phyloP scores from a whole-genome alignment of 1,140 invertebrate genomes.

The Helicorthomorpha holstii region DNA sequence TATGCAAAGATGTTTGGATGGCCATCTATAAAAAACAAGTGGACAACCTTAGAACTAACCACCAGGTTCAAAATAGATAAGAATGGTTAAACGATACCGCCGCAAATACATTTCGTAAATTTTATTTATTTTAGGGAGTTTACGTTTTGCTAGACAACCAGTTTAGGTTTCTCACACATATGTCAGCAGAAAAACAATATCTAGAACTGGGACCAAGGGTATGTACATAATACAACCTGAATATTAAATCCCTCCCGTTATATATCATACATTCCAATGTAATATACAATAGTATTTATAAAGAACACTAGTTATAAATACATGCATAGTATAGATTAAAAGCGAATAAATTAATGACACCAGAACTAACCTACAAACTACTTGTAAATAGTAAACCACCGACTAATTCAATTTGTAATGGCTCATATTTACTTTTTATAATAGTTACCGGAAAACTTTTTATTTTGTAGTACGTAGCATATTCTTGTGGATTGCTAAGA shows the following conservation, averaged over 20 bases:
- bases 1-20: slow-evolving; percentile 98
- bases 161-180: slow-evolving; percentile 73
- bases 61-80: slow-evolving; percentile 49
- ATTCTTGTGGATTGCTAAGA: slow-evolving; percentile 86
- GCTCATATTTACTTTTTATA: slow-evolving; percentile 2
- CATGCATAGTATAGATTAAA: no score
- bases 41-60: slow-evolving; percentile 95
- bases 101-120: background rate
- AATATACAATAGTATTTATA: no score
- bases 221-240: slow-evolving; percentile 15
- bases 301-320: no score
- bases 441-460: slow-evolving; percentile 7
- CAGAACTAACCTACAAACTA: no score
- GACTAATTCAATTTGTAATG: no score
- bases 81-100: background rate
- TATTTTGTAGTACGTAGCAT: slow-evolving; percentile 63
- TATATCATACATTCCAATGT: no score
- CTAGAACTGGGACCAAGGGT: slow-evolving; percentile 73
- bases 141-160: slow-evolving; percentile 96
- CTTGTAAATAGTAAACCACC: no score
- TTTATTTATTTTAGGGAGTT: slow-evolving; percentile 43
- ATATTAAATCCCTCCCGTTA: no score
- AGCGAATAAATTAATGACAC: no score
- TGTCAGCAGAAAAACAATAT: slow-evolving; percentile 79
- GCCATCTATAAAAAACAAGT: slow-evolving; percentile 94